These are phyloP conservation scores for Littorina saxatilis DNA, from an alignment of 1,140 invertebrate genomes.

Conservation along the genomic window DNA sequence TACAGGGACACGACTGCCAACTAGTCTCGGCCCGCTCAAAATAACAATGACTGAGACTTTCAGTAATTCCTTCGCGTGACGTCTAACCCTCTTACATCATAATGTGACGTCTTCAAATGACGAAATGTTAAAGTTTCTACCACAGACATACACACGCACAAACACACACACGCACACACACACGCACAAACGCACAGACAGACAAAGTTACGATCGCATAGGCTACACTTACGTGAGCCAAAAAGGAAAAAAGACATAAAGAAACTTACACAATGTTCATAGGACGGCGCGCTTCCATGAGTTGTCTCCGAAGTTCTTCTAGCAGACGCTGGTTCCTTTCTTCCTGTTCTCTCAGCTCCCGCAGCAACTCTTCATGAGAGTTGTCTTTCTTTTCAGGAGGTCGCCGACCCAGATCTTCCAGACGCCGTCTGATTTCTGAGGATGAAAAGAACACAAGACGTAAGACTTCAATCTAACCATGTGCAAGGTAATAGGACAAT, in stretches of 20 bases:
- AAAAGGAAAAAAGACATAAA: background rate
- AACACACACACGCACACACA: too few relatives aligned
- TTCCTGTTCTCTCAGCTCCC: conserved; percentile 64
- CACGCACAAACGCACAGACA: background rate
- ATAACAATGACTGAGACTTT: too few relatives aligned
- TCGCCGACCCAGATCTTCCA: conserved; percentile 53
- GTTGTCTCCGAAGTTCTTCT: conserved; percentile 58
- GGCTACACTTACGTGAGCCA: too few relatives aligned
- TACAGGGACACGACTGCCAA: too few relatives aligned
- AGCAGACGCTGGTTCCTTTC: conserved; percentile 60
- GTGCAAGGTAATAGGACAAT: too few relatives aligned
- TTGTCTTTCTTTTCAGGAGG: conserved; percentile 51
- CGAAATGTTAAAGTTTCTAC: too few relatives aligned
- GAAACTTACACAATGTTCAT: conserved; percentile 52
- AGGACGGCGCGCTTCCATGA: conserved; percentile 50
- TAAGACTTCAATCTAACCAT: too few relatives aligned
- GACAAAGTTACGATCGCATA: background rate
- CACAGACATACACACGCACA: too few relatives aligned
- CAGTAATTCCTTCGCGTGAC: too few relatives aligned
- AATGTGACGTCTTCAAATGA: too few relatives aligned
- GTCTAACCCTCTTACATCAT: too few relatives aligned
- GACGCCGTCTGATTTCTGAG: conserved; percentile 60
- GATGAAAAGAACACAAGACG: background rate
- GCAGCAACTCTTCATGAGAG: conserved; percentile 53
- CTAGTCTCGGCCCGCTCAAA: too few relatives aligned